Conservation (phyloP, 2,113 vertebrate genomes). For the Muntiacus muntjak region DNA sequence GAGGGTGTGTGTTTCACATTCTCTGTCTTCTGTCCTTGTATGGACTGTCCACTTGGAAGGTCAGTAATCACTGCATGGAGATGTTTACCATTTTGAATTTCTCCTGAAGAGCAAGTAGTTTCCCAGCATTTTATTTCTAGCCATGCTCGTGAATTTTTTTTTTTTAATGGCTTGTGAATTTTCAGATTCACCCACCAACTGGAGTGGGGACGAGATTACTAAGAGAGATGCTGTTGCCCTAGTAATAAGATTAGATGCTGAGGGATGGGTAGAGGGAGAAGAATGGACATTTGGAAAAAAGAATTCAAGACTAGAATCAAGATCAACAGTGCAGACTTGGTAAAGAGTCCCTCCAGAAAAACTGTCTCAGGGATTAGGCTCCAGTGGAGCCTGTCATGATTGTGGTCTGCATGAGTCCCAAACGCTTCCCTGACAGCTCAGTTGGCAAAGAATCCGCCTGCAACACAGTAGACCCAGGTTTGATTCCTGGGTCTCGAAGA, state of each 20-base stretch:
- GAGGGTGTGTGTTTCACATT: rapidly evolving
- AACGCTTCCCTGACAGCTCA: not conserved
- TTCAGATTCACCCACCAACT: not conserved
- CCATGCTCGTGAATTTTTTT: not conserved
- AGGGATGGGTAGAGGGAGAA: not conserved
- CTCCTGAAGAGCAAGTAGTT: not conserved
- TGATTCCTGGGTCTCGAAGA: rapidly evolving
- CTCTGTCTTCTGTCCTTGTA: not conserved
- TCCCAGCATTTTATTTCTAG: not conserved
- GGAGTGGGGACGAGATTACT: not conserved
- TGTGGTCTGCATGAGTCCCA: not conserved
- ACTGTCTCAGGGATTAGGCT: not conserved
- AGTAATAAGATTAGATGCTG: not conserved
- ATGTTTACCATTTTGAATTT: not conserved
- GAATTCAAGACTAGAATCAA: not conserved
- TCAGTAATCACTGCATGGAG: not conserved
- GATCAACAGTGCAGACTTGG: not conserved
- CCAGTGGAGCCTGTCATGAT: not conserved
- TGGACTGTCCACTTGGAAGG: not conserved
- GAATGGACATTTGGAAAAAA: not conserved
- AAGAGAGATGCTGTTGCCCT: not conserved
- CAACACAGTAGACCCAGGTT: not conserved
- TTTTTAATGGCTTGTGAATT: not conserved
- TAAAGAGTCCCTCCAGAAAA: not conserved
- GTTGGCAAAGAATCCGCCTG: not conserved